Evolutionary conservation across 2,113 vertebrate genomes (phyloP), one percentile per base, ranked within the genome.

Genomic region (Siphamia tubifer): DNA sequence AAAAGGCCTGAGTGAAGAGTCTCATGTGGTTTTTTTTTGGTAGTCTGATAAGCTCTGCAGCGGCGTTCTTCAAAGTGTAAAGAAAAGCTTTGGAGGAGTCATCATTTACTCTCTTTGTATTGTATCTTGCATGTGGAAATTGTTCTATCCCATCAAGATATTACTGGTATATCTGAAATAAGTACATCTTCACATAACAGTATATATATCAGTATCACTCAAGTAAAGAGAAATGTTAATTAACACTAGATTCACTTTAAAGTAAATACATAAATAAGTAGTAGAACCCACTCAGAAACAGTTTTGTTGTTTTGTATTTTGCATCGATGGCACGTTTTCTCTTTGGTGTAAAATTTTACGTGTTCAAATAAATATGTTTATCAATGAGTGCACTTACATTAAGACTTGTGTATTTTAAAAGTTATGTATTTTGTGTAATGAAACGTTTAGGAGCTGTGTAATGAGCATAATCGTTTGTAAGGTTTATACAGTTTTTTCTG

Each of bases 301-400:
- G 20, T 48, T 43, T 36, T 67, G 4, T 32, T 77, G 32, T 35
- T 81, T 72, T 64, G 20, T 23, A 48, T 36, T 56, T 42, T 78
- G 35, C 67, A 56, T 73, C 40, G 20, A 48, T 24, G 39, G 88
- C 90, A 89, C 87, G 88, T 78, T 86, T 77, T 30, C 38, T 79
- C 30, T 72, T 63, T 67, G 24, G 10, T 85, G 74, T 87, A 28
- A 67, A 40, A 66, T 70, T 38, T 23, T 61, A 36, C 65, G 17
- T 62, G 49, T 79, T 77, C 65, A 56, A 71, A 55, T 62, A 0
- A 51, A 55, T 68, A 56, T 69, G 42, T 77, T 66, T 57, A 63
- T 78, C 39, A 55, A 36, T 67, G 66, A 61, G 60, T 69, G 45
- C 53, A 63, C 65, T 56, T 43, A 13, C 30, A 9, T 34, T n/a